Evolutionary conservation across 2,797 vertebrate species (phyloP).

Genomic region (Adrianichthys oophorus): DNA sequence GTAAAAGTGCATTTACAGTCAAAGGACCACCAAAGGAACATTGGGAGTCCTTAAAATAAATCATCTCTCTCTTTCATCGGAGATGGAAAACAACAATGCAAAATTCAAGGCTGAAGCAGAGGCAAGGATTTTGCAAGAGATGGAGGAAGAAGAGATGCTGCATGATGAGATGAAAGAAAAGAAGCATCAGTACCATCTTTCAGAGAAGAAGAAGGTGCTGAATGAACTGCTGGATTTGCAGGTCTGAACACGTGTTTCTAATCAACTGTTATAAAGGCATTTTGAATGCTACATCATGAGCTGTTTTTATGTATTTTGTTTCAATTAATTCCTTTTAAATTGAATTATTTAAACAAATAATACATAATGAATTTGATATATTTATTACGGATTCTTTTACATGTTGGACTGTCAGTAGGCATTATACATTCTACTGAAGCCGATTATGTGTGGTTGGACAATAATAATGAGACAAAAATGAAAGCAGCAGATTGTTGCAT

Average conservation of each 20-base stretch:
- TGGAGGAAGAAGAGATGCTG: slow-evolving; percentile 73
- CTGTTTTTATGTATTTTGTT: neutral
- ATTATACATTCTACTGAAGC: too few relatives aligned
- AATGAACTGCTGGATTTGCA: slow-evolving; percentile 78
- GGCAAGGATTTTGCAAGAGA: slow-evolving; percentile 67
- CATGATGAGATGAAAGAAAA: slow-evolving; percentile 65
- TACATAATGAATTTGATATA: too few relatives aligned
- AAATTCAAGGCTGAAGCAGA: slow-evolving; percentile 79
- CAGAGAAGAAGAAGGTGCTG: slow-evolving; percentile 70
- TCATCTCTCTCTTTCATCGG: neutral
- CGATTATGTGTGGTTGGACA: too few relatives aligned
- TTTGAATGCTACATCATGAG: too few relatives aligned
- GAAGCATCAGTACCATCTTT: slow-evolving; percentile 66
- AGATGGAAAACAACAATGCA: slow-evolving; percentile 78
- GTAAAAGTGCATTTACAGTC: slow-evolving; percentile 58
- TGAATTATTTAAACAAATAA: too few relatives aligned
- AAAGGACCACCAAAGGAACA: too few relatives aligned
- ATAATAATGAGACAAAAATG: too few relatives aligned
- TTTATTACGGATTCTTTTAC: too few relatives aligned
- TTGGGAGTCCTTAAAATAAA: neutral
- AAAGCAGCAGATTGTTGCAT: too few relatives aligned
- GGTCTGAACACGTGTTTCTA: slow-evolving; percentile 61
- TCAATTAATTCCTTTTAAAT: too few relatives aligned
- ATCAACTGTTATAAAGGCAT: too few relatives aligned
- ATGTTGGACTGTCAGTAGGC: too few relatives aligned